Evolutionary conservation across 1,140 invertebrate species (phyloP).

Genomic region (Phocides pigmalion): DNA sequence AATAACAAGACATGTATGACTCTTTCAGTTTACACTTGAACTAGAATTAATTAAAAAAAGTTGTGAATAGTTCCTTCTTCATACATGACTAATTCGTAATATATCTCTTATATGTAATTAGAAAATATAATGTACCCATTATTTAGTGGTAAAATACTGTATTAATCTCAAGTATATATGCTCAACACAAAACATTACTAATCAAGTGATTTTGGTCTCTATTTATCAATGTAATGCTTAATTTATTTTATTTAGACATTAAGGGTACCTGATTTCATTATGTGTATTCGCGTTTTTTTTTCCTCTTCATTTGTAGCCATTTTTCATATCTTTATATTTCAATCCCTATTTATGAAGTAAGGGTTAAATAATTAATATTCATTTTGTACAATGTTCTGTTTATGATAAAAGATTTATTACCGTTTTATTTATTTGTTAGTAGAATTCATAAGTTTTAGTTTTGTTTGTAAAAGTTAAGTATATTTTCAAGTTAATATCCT

Average conservation of each 20-base stretch:
- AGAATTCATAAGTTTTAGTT: slow-evolving; percentile 40
- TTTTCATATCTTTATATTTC: slow-evolving; percentile 18
- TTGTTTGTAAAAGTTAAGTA: slow-evolving; percentile 27
- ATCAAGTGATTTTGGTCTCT: neutral
- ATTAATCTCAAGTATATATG: slow-evolving; percentile 1
- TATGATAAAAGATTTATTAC: slow-evolving; percentile 56
- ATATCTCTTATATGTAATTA: slow-evolving; percentile 4
- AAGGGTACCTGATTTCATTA: slow-evolving; percentile 18
- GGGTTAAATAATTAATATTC: slow-evolving; percentile 33
- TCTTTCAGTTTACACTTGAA: too few species aligned
- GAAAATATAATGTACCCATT: slow-evolving; percentile 13
- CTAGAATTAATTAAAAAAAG: neutral
- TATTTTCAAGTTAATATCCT: slow-evolving; percentile 24
- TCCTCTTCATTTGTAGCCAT: neutral
- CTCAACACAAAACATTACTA: slow-evolving; percentile 1
- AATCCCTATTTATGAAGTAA: slow-evolving; percentile 18
- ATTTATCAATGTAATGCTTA: slow-evolving; percentile 1
- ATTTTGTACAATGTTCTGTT: slow-evolving; percentile 46
- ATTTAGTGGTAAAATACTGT: neutral
- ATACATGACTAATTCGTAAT: neutral
- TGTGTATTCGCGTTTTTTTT: neutral
- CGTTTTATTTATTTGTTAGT: slow-evolving; percentile 69
- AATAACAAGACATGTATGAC: neutral
- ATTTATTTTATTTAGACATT: slow-evolving; percentile 17
- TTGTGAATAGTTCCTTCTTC: neutral